Base-by-base conservation (phyloP, 1,140 invertebrate species). In the Phymorhynchus buccinoides region DNA sequence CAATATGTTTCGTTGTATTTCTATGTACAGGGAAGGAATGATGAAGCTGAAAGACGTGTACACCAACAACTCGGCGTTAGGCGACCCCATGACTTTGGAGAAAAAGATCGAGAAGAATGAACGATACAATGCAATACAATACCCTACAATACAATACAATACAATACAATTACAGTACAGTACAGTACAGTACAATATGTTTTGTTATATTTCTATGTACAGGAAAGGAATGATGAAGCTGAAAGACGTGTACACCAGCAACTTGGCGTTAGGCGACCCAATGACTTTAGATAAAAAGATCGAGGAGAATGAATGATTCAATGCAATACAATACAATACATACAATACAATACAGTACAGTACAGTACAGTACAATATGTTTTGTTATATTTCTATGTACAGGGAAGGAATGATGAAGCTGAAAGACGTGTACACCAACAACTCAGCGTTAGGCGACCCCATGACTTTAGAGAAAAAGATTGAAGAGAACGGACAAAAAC, bases 1-100 rank as follows among this genome's bases (percentile, higher is more conserved):
- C 44, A 18, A 9, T 6, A 9, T 48, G 44, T 48, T 48, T 9
- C n/a, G n/a, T n/a, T n/a, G n/a, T n/a, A n/a, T n/a, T n/a, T 48
- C 7, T 48, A 9, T 37, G 87, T 88, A 44, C 88, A 96, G 97
- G 92, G 98, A 99, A 93, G 99, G 97, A 27, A 94, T 99, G 32
- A 96, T 99, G 96, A 99, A 99, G 94, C 99, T 99, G 98, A 98
- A 99, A 94, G 96, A 96, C 41, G 98, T 99, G 2, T 99, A 99
- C 93, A 97, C 98, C 94, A 96, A 96, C 87, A 99, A 99, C 94
- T 96, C 97, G 27, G 96, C 97, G 1, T 94, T 99, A 86, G 99
- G 99, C 62, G 98, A 99, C 94, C 97, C 98, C 12, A 96, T 96
- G 95, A 97, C 96, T 78, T 96, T 99, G 87, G 97, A 99, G 94